Percentiles rank a stretch among this genome's conserved stretches.
These are phyloP conservation scores for Trissolcus brochymenae DNA, from an alignment of 2,888 invertebrate species.

Conservation along the genomic window DNA sequence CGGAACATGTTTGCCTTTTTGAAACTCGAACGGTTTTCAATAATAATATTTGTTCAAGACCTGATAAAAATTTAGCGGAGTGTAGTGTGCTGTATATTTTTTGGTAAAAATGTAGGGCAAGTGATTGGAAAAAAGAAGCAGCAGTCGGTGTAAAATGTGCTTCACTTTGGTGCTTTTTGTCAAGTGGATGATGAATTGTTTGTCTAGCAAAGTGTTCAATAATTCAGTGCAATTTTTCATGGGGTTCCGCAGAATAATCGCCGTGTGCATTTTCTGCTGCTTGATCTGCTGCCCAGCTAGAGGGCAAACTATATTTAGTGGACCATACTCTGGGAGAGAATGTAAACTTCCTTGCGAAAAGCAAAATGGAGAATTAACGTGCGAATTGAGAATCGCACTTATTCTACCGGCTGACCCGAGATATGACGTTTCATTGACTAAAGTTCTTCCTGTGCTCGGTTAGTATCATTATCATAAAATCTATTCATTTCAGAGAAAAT, in stretches of 20 bases:
- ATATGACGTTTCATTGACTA: slow-evolving; percentile 81
- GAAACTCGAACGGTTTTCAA: background rate
- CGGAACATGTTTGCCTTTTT: background rate
- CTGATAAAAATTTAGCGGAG: background rate
- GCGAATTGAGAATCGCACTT: slow-evolving; percentile 82
- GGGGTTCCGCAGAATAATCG: slow-evolving; percentile 47
- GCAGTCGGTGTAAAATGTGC: background rate
- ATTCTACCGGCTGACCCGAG: slow-evolving; percentile 81
- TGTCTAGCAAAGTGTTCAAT: background rate
- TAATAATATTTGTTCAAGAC: background rate
- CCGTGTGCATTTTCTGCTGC: slow-evolving; percentile 20
- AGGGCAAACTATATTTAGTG: slow-evolving; percentile 64
- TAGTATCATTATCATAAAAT: slow-evolving; percentile 36
- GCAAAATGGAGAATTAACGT: slow-evolving; percentile 71
- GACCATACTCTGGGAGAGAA: slow-evolving; percentile 65
- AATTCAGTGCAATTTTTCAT: slow-evolving; percentile 46
- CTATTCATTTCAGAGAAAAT: background rate
- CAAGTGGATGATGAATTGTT: background rate
- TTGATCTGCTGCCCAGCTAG: slow-evolving; percentile 15
- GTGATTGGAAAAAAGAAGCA: background rate
- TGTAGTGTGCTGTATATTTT: background rate
- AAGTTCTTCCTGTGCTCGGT: slow-evolving; percentile 81
- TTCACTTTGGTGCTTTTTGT: background rate
- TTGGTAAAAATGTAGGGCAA: slow-evolving; percentile 1
- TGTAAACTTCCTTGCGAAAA: slow-evolving; percentile 78